phyloP scores from a whole-genome alignment of 1,140 invertebrate species.

The Listronotus bonariensis region DNA sequence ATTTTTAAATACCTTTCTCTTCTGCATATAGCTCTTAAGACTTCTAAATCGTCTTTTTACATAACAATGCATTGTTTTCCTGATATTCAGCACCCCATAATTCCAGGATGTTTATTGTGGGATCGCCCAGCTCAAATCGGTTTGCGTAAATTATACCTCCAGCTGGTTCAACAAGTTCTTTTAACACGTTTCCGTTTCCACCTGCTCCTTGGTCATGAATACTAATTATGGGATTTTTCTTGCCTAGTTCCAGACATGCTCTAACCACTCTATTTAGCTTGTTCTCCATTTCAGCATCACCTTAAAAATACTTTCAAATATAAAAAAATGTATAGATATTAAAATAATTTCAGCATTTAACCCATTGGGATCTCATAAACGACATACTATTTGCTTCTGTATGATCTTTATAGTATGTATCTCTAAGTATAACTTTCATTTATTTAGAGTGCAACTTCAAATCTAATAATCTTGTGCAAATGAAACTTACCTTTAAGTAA shows the following conservation, averaged over 20 bases:
- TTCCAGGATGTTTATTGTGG: constrained; percentile 90
- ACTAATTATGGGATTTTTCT: constrained; percentile 87
- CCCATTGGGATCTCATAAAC: too few species aligned
- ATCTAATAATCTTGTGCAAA: too few species aligned
- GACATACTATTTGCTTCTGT: too few species aligned
- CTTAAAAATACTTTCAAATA: constrained; percentile 51
- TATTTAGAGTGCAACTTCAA: too few species aligned
- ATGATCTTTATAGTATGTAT: too few species aligned
- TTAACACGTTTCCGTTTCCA: constrained; percentile 97
- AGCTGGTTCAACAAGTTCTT: constrained; percentile 92
- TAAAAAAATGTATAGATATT: too few species aligned
- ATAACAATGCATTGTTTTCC: constrained; percentile 91
- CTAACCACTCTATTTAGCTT: constrained; percentile 93
- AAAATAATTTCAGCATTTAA: too few species aligned
- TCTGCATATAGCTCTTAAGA: constrained; percentile 75
- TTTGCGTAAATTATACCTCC: constrained; percentile 90
- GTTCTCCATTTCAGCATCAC: constrained; percentile 98
- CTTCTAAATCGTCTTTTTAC: constrained; percentile 65
- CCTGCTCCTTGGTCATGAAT: constrained; percentile 96
- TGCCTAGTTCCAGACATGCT: constrained; percentile 83
- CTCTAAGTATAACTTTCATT: too few species aligned
- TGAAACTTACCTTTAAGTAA: too few species aligned
- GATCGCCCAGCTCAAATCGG: constrained; percentile 90
- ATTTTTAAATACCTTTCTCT: constrained; percentile 69
- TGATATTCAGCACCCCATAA: constrained; percentile 99